phyloP scores from a whole-genome alignment of 2,888 invertebrate species.

The Penaeus monodon region DNA sequence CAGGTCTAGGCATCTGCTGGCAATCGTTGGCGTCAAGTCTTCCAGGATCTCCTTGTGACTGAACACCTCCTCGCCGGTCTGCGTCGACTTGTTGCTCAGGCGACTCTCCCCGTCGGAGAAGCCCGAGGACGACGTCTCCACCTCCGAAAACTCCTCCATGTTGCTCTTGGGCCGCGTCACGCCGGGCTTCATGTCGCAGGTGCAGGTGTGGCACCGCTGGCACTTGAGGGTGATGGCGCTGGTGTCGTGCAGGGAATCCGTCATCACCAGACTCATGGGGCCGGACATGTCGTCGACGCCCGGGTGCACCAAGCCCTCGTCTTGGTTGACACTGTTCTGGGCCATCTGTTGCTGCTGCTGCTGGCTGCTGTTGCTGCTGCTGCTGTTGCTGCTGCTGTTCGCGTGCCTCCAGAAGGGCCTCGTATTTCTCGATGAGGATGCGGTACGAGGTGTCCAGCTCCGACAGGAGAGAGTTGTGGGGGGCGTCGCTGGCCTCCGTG shows the following conservation, averaged over 20 bases:
- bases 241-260: constrained; percentile 35
- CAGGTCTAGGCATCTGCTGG: constrained; percentile 46
- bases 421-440: constrained; percentile 66
- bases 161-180: constrained; percentile 56
- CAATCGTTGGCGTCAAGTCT: constrained; percentile 35
- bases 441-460: constrained; percentile 67
- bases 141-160: constrained; percentile 65
- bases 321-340: neutral
- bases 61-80: constrained; percentile 41
- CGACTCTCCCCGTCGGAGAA: constrained; percentile 65
- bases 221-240: constrained; percentile 32
- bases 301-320: constrained; percentile 39
- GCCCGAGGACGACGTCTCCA: constrained; percentile 65
- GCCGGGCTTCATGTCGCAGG: constrained; percentile 52
- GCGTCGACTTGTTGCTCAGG: constrained; percentile 44
- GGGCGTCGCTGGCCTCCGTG: constrained; percentile 54
- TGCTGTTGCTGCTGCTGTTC: constrained; percentile 42
- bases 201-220: constrained; percentile 63
- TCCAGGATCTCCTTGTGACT: constrained; percentile 17
- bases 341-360: constrained; percentile 7
- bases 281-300: constrained; percentile 64
- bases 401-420: constrained; percentile 65
- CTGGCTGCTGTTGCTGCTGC: neutral
- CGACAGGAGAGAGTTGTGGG: constrained; percentile 60
- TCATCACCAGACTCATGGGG: constrained; percentile 63